phyloP scores from a whole-genome alignment of 2,888 invertebrate genomes.

The Odontomyia ornata region DNA sequence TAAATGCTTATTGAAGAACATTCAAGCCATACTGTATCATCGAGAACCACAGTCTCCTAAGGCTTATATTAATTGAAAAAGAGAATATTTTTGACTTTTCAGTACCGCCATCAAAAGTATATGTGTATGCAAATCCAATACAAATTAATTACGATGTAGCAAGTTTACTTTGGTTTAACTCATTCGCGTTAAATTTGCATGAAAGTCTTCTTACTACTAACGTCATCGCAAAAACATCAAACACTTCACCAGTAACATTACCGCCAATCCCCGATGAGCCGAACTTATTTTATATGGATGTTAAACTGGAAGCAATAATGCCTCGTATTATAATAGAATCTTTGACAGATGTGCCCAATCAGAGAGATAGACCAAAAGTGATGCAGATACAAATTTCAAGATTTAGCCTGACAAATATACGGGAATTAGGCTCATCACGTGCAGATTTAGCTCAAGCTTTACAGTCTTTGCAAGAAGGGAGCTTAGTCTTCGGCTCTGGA shows the following conservation, averaged over 20 bases:
- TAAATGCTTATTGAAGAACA: no score
- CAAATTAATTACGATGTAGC: slow-evolving; percentile 86
- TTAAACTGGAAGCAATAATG: slow-evolving; percentile 91
- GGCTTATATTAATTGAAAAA: no score
- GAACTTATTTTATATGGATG: slow-evolving; percentile 75
- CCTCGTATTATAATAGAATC: slow-evolving; percentile 79
- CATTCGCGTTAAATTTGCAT: slow-evolving; percentile 88
- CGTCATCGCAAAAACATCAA: slow-evolving; percentile 55
- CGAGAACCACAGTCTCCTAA: no score
- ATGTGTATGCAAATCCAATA: slow-evolving; percentile 90
- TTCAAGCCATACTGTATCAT: no score
- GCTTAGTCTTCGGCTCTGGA: slow-evolving; percentile 77
- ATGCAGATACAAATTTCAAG: slow-evolving; percentile 72
- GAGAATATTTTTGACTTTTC: slow-evolving; percentile 35
- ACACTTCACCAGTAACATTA: slow-evolving; percentile 39
- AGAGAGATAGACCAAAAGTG: slow-evolving; percentile 86
- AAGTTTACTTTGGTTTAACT: slow-evolving; percentile 93
- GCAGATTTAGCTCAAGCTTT: slow-evolving; percentile 83
- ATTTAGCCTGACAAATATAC: slow-evolving; percentile 73
- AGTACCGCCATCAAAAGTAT: slow-evolving; percentile 95
- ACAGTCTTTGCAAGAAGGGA: slow-evolving; percentile 78
- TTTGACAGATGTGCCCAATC: slow-evolving; percentile 77
- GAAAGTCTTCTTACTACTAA: slow-evolving; percentile 73
- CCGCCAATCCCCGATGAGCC: slow-evolving; percentile 55
- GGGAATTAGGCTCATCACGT: slow-evolving; percentile 70